phyloP scores from a whole-genome alignment of 2,888 invertebrate genomes.

The Neoitamus cyanurus region DNA sequence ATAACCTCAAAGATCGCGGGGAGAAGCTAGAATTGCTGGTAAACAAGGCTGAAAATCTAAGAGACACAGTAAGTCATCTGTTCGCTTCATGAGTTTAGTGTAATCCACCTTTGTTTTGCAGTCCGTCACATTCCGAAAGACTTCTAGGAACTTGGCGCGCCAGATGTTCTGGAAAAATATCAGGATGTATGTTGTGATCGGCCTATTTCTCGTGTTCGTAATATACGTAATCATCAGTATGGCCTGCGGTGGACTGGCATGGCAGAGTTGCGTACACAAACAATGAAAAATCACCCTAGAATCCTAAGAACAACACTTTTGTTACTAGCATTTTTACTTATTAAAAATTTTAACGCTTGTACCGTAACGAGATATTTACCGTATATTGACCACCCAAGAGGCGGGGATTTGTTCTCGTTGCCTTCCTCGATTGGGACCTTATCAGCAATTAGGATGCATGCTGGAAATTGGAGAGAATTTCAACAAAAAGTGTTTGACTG shows the following conservation, averaged over 20 bases:
- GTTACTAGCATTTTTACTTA: constrained; percentile 18
- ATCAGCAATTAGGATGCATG: not conserved
- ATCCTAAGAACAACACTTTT: not conserved
- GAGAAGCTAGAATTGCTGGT: constrained; percentile 91
- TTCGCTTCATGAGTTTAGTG: not conserved
- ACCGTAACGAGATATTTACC: not conserved
- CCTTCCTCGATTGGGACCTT: not conserved
- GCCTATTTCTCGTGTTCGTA: constrained; percentile 74
- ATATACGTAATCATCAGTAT: constrained; percentile 88
- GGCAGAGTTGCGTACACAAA: constrained; percentile 76
- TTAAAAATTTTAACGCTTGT: not conserved
- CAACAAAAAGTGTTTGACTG: not conserved
- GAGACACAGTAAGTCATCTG: constrained; percentile 78
- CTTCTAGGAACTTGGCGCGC: constrained; percentile 85
- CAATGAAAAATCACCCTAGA: constrained; percentile 28
- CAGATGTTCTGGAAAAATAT: constrained; percentile 95
- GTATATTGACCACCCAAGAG: not conserved
- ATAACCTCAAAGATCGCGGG: constrained; percentile 88
- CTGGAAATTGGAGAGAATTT: not conserved
- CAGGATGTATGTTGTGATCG: constrained; percentile 82
- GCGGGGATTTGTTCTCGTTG: not conserved
- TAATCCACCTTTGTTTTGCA: constrained; percentile 68
- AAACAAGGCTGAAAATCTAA: constrained; percentile 91
- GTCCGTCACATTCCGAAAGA: constrained; percentile 89
- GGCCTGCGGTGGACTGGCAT: constrained; percentile 86